Evolutionary conservation across 2,797 vertebrate species (phyloP), one percentile per base, ranked within the genome.

Genomic region (Anisognathus igniventris): DNA sequence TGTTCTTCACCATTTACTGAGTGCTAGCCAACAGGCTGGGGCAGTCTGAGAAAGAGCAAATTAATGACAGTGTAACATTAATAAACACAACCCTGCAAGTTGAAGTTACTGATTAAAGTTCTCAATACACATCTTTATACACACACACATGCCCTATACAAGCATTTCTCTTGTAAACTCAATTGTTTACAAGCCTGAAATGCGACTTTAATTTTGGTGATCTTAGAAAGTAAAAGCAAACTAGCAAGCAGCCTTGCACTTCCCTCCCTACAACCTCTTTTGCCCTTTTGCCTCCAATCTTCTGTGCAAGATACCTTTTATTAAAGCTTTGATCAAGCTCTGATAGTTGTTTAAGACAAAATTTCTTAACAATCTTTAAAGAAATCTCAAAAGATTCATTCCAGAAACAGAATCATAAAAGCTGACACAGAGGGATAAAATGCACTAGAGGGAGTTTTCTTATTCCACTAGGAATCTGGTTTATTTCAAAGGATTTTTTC

Each of bases 391-490:
- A 96, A 96, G 83, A 93, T 81, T 66, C 0, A 2, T 94, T 86
- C 91, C 96, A 94, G 96, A 96, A 96, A 93, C n/a, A 96, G 57
- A 95, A 90, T 77, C 82, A 92, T 94, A 97, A 97, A 97, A 96
- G 74, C 45, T 87, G 68, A 94, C 73, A 92, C 53, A 94, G 83
- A 92, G 85, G 83, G 82, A 93, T 95, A 90, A 95, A 88, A 93
- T 58, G 70, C 54, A 86, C 70, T 86, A 44, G 58, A 95, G 74
- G 31, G 44, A 96, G 85, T 92, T 92, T 89, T 96, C 93, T 92
- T 94, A 91, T 83, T 92, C 86, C 86, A 39, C 62, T 64, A 93
- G 70, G 91, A 93, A 92, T 86, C 91, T 97, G 95, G 89, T 95
- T 96, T 93, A 93, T 95, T 97, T 97, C 81, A 97, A 88, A 91